These are phyloP conservation scores for Gopherus evgoodei DNA, from an alignment of 2,113 vertebrate species.

Conservation along the genomic window DNA sequence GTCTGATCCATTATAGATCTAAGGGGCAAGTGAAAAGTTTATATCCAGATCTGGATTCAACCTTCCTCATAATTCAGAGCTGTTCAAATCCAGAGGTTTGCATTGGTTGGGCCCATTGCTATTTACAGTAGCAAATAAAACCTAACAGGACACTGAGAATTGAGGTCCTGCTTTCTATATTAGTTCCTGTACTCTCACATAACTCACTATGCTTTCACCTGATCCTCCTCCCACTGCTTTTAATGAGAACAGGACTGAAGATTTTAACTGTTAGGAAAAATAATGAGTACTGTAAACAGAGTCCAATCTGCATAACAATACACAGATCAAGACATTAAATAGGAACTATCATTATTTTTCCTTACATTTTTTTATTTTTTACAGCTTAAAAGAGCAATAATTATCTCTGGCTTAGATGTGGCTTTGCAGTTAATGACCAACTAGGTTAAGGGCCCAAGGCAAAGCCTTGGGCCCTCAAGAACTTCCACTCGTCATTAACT, in stretches of 20 bases:
- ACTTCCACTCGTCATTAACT: not conserved
- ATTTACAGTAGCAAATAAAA: not conserved
- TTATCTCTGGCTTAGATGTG: not conserved
- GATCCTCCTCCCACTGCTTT: not conserved
- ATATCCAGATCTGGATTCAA: not conserved
- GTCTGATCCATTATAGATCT: not conserved
- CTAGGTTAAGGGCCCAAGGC: not conserved
- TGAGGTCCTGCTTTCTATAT: not conserved
- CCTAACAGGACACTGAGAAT: not conserved
- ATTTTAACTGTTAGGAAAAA: no score
- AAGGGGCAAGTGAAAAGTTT: not conserved
- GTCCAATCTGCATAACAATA: not conserved
- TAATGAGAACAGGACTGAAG: not conserved
- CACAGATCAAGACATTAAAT: not conserved
- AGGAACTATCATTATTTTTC: fast-evolving
- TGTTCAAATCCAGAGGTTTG: not conserved
- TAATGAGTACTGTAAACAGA: not conserved
- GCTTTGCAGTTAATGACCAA: not conserved
- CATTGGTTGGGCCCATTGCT: not conserved
- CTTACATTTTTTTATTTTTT: not conserved
- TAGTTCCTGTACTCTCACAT: not conserved
- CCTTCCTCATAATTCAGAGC: not conserved
- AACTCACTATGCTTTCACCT: not conserved
- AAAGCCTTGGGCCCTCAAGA: not conserved
- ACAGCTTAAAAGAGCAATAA: not conserved